Percentiles rank a stretch among this genome's conserved stretches.
Evolutionary conservation across 2,113 vertebrate species (phyloP).

Genomic region (Equus quagga): DNA sequence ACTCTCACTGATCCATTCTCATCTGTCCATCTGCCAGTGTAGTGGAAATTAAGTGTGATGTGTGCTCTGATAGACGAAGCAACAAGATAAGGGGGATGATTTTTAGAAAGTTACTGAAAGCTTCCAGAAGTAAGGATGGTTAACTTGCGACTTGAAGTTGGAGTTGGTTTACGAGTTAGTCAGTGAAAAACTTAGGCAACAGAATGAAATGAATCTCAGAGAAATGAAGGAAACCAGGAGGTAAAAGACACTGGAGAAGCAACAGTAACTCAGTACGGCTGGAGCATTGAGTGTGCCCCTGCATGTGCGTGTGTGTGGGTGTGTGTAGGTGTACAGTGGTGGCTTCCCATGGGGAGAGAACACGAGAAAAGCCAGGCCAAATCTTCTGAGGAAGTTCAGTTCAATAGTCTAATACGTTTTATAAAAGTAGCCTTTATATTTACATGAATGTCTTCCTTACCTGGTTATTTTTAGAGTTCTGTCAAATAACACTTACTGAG

Average conservation of each 20-base stretch:
- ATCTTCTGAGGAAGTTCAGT: background rate
- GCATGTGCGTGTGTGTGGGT: accelerated
- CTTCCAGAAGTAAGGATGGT: background rate
- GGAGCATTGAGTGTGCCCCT: accelerated
- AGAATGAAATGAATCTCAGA: background rate
- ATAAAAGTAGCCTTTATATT: background rate
- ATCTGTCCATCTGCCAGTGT: background rate
- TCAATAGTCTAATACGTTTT: background rate
- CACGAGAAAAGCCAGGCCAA: background rate
- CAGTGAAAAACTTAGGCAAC: background rate
- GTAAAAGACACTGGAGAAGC: background rate
- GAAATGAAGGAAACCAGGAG: background rate
- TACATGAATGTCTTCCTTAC: background rate
- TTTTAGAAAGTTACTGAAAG: background rate
- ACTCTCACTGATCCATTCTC: background rate
- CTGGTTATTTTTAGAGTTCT: background rate
- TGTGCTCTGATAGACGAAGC: background rate
- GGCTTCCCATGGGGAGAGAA: accelerated
- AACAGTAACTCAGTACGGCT: background rate
- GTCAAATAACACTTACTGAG: background rate
- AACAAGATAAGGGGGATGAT: background rate
- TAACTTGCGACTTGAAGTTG: background rate
- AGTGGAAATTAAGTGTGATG: background rate
- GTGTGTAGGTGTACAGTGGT: accelerated
- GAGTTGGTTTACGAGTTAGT: background rate